Conservation (phyloP, 2,888 invertebrate genomes). For the Biston betularia region DNA sequence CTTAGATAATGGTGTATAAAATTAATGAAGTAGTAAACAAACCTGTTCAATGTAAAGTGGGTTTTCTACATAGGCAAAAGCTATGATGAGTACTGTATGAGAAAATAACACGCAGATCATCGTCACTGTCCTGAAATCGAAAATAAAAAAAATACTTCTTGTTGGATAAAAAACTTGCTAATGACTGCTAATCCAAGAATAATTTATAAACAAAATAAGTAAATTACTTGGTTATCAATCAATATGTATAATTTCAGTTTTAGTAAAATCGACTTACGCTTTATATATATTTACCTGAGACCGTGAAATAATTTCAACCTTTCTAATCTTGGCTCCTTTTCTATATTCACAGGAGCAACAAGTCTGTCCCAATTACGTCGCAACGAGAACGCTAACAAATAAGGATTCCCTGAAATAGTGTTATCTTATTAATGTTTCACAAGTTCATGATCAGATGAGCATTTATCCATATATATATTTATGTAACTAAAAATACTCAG, state of each 20-base stretch:
- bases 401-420: slow-evolving; percentile 67
- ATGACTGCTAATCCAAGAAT: too few species aligned
- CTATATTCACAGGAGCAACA: slow-evolving; percentile 56
- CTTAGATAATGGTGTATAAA: background rate
- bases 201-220: too few species aligned
- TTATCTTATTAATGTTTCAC: background rate
- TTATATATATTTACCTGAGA: slow-evolving; percentile 73
- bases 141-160: background rate
- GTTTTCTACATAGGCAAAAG: slow-evolving; percentile 65
- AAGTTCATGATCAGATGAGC: background rate
- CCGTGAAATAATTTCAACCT: slow-evolving; percentile 74
- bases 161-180: too few species aligned
- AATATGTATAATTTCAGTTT: background rate
- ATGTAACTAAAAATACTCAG: background rate
- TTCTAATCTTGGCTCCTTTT: slow-evolving; percentile 65
- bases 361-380: slow-evolving; percentile 70
- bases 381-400: slow-evolving; percentile 71
- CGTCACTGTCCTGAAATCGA: slow-evolving; percentile 70
- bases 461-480: background rate
- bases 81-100: slow-evolving; percentile 67
- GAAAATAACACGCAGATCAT: slow-evolving; percentile 78
- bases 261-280: too few species aligned
- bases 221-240: too few species aligned
- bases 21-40: background rate
- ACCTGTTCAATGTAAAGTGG: slow-evolving; percentile 76